Evolutionary conservation across 2,113 vertebrate species (phyloP).

Genomic region (Indri indri): DNA sequence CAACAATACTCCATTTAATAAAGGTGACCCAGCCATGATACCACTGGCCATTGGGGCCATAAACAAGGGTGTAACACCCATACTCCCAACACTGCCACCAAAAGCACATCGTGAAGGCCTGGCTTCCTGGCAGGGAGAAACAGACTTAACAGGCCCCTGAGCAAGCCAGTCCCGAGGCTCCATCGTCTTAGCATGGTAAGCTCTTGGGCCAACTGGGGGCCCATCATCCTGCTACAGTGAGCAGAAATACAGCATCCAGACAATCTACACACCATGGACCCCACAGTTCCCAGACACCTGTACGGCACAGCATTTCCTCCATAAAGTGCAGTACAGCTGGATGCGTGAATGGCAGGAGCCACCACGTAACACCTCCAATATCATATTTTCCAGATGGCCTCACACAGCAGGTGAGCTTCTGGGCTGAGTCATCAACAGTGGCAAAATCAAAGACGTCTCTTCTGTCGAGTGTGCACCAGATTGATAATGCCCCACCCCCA

Average conservation of each 20-base stretch:
- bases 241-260: too few relatives aligned
- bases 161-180: not conserved
- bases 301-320: not conserved
- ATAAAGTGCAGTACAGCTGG: not conserved
- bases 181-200: accelerated
- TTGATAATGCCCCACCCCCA: accelerated
- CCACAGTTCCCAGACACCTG: not conserved
- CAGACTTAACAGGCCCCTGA: accelerated
- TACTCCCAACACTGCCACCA: not conserved
- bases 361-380: accelerated
- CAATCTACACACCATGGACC: accelerated
- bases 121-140: not conserved
- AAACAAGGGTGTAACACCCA: not conserved
- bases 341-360: not conserved
- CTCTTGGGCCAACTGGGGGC: not conserved
- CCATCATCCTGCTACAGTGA: accelerated
- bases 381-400: accelerated
- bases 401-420: not conserved
- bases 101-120: not conserved
- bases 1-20: not conserved
- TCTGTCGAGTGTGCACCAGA: not conserved
- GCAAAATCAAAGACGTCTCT: too few relatives aligned
- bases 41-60: not conserved
- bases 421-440: accelerated
- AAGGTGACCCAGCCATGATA: not conserved